These are phyloP conservation scores for Leptoclinus maculatus DNA, from an alignment of 2,797 vertebrate species.

Conservation along the genomic window DNA sequence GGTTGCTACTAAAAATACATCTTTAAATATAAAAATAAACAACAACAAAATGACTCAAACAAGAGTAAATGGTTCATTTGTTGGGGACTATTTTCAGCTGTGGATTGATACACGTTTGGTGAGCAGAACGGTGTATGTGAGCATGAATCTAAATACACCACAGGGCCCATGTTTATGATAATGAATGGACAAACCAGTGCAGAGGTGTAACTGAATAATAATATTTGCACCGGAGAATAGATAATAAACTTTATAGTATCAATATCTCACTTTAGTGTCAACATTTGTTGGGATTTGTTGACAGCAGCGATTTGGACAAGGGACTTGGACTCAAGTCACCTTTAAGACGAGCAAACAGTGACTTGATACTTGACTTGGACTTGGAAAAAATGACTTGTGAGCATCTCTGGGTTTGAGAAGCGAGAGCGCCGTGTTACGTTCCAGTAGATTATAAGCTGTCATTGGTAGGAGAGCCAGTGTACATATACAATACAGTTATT, in stretches of 20 bases:
- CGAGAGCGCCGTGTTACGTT: too few relatives aligned
- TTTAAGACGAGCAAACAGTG: too few relatives aligned
- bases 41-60: background rate
- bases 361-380: too few relatives aligned
- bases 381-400: too few relatives aligned
- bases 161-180: background rate
- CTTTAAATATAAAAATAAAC: background rate
- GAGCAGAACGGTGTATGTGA: background rate
- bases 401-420: too few relatives aligned
- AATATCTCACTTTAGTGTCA: background rate
- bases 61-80: background rate
- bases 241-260: background rate
- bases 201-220: background rate
- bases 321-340: too few relatives aligned
- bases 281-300: background rate
- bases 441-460: too few relatives aligned
- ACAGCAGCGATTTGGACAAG: too few relatives aligned
- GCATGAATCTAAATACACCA: background rate
- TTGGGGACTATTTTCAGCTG: conserved; percentile 7
- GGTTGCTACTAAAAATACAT: background rate
- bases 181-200: background rate
- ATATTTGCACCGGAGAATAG: background rate
- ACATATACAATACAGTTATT: too few relatives aligned
- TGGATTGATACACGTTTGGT: background rate
- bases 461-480: too few relatives aligned